Base-by-base conservation (phyloP, 2,797 vertebrate species). In the Sebastes reedi region DNA sequence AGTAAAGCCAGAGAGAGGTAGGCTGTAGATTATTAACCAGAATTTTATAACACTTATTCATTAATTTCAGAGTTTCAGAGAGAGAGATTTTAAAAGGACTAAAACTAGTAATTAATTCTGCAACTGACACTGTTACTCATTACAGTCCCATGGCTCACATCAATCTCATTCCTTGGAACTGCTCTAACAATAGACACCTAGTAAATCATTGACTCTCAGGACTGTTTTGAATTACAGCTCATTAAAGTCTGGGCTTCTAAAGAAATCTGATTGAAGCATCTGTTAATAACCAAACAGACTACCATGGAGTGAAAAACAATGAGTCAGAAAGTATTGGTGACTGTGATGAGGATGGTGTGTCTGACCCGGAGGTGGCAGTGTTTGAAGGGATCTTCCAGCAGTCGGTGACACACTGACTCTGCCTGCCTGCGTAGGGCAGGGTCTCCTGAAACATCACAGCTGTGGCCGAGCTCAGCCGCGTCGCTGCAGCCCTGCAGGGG, bases 291-390 rank as follows among this genome's bases (percentile, higher is more conserved):
- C 1, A 6, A 42, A 60, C 50, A 5, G 4, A 11, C 14, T 10
- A 2, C 16, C 6, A 34, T 12, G 1, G 30, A n/a, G 6, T 72
- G 11, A 59, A 14, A n/a, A 50, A 22, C 20, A 64, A 32, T 32
- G 6, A 66, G 13, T 54, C 13, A 25, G 18, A 6, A 75, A 65
- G 27, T 8, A 64, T 4, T 4, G 27, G 36, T 42, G 62, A 24
- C n/a, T 16, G 62, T 65, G 62, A 52, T n/a, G 13, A 22, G 62
- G 24, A 18, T 25, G 22, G 1, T 10, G 52, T 8, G 56, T 73
- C 96, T 95, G 72, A 98, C 98, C 95, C 95, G 88, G 1, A 27
- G 25, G 46, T 98, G 97, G 73, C 97, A 98, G 20, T 94, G 95
- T 29, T 34, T 80, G 89, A 99, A 99, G 8, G 96, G 96, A 4